A percentile compares a stretch with the other conserved stretches of the same genome.
These are phyloP conservation scores for Amphipyra berbera DNA, from an alignment of 2,888 invertebrate genomes.

Conservation along the genomic window DNA sequence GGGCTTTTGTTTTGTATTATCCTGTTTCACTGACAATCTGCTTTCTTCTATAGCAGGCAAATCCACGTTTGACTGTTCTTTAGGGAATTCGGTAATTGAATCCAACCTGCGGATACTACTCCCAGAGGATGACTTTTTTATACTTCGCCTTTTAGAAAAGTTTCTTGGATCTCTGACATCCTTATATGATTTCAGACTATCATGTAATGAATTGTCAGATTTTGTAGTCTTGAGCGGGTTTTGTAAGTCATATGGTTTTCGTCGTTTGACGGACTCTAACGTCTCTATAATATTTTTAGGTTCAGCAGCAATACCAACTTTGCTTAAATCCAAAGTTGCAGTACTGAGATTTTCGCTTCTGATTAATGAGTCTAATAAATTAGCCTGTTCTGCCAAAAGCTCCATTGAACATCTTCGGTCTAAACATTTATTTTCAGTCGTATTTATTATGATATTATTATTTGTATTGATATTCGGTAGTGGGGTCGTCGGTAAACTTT, in stretches of 20 bases:
- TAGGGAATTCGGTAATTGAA: constrained; percentile 84
- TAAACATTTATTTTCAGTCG: constrained; percentile 67
- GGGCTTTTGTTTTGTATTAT: constrained; percentile 66
- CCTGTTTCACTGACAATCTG: constrained; percentile 70
- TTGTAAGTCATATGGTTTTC: constrained; percentile 61
- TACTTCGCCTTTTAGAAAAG: constrained; percentile 73
- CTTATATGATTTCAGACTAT: constrained; percentile 72
- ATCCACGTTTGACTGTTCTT: constrained; percentile 65
- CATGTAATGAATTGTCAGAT: constrained; percentile 85
- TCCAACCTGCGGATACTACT: constrained; percentile 82
- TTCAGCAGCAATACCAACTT: constrained; percentile 75
- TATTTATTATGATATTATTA: constrained; percentile 18
- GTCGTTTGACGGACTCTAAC: constrained; percentile 58
- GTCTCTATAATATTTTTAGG: constrained; percentile 49
- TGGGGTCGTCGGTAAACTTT: constrained; percentile 55
- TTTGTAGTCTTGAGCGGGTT: constrained; percentile 81
- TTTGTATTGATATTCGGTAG: constrained; percentile 9
- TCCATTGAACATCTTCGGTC: constrained; percentile 90
- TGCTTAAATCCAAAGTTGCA: constrained; percentile 82
- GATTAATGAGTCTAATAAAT: constrained; percentile 87
- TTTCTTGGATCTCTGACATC: constrained; percentile 63
- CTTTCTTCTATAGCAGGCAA: constrained; percentile 87
- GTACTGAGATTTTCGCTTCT: constrained; percentile 88
- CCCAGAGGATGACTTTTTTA: constrained; percentile 84
- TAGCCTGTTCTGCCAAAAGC: constrained; percentile 89